phyloP scores from a whole-genome alignment of 1,140 invertebrate genomes.

The Leptopilina clavipes region DNA sequence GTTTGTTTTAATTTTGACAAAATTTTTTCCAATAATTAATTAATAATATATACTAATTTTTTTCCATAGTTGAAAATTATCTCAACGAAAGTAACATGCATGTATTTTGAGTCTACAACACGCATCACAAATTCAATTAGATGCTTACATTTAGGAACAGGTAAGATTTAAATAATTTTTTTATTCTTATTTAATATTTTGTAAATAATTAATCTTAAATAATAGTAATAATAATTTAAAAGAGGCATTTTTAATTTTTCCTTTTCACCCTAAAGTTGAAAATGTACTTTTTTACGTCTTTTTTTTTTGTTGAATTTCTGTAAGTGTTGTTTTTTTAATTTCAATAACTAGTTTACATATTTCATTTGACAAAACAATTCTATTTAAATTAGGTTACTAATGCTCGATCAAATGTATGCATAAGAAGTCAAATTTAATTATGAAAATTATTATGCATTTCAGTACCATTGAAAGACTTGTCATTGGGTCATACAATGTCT shows the following conservation, averaged over 20 bases:
- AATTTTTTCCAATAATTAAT: not conserved
- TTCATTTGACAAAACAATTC: too few species aligned
- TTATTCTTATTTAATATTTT: too few species aligned
- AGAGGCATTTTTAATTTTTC: too few species aligned
- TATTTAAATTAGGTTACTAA: not conserved
- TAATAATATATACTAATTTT: not conserved
- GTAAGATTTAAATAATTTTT: slow-evolving; percentile 38
- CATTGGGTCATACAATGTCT: not conserved
- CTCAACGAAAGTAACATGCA: slow-evolving; percentile 37
- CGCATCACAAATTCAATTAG: slow-evolving; percentile 37
- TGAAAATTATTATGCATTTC: not conserved
- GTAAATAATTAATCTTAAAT: too few species aligned
- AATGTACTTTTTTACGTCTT: too few species aligned
- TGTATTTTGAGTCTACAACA: not conserved
- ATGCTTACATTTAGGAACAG: slow-evolving; percentile 41
- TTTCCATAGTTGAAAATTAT: slow-evolving; percentile 44
- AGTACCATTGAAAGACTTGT: slow-evolving; percentile 1
- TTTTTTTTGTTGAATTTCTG: too few species aligned
- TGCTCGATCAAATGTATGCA: not conserved
- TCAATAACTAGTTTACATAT: too few species aligned
- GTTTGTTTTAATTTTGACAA: not conserved
- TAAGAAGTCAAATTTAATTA: not conserved
- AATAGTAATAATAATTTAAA: too few species aligned
- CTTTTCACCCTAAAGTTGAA: too few species aligned
- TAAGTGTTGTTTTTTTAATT: too few species aligned